Percentiles rank a stretch among this genome's conserved stretches.
These are phyloP conservation scores for Physeter macrocephalus DNA, from an alignment of 2,113 vertebrate species.

Conservation along the genomic window DNA sequence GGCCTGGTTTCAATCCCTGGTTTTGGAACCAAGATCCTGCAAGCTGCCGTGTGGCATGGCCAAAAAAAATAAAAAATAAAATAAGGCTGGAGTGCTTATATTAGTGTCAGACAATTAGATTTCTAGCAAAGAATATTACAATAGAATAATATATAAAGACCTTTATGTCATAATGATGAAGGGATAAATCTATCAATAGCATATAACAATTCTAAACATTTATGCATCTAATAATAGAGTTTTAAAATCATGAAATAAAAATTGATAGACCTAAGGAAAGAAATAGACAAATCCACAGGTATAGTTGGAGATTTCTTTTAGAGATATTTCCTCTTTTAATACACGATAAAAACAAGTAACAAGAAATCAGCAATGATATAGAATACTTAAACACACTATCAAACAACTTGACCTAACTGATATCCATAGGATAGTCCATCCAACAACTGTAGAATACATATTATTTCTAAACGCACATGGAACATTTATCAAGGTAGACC, in stretches of 20 bases:
- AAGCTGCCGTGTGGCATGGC: no score
- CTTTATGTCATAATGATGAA: constrained; percentile 11
- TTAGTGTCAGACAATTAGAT: not conserved
- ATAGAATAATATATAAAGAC: not conserved
- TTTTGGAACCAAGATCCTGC: no score
- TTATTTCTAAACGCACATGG: not conserved
- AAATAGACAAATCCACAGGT: not conserved
- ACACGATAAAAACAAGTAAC: not conserved
- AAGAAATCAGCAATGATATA: not conserved
- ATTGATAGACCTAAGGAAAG: not conserved
- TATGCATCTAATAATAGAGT: not conserved
- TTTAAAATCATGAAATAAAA: constrained; percentile 28
- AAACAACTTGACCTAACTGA: not conserved
- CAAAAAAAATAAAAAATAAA: no score
- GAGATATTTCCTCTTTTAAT: not conserved
- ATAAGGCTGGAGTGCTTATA: not conserved
- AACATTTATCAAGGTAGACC: not conserved
- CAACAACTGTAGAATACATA: not conserved
- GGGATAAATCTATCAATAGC: not conserved
- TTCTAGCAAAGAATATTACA: not conserved
- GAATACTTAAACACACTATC: not conserved
- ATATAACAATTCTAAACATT: constrained; percentile 29
- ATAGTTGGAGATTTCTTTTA: not conserved
- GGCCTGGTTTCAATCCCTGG: no score
- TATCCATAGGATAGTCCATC: not conserved